phyloP scores from a whole-genome alignment of 2,888 invertebrate genomes.

The Eustalomyia histrio region DNA sequence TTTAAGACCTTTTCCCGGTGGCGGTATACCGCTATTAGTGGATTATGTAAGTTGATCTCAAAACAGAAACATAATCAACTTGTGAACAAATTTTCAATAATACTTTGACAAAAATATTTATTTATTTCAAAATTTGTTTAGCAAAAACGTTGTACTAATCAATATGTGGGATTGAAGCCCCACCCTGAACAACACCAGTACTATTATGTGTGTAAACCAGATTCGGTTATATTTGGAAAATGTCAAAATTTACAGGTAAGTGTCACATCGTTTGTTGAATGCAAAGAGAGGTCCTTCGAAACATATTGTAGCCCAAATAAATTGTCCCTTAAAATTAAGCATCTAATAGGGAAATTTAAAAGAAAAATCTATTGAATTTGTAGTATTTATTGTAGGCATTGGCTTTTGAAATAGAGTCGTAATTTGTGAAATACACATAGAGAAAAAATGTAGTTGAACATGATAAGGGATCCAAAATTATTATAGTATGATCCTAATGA shows the following conservation, averaged over 20 bases:
- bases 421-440: too few relatives aligned
- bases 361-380: too few relatives aligned
- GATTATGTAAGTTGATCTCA: conserved; percentile 73
- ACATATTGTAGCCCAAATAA: too few relatives aligned
- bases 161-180: conserved; percentile 75
- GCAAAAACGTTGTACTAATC: conserved; percentile 76
- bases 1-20: conserved; percentile 77
- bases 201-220: conserved; percentile 79
- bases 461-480: too few relatives aligned
- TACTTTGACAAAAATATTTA: too few relatives aligned
- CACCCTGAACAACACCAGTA: conserved; percentile 78
- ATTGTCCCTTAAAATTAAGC: background rate
- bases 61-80: background rate
- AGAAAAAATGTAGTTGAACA: too few relatives aligned
- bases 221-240: conserved; percentile 78
- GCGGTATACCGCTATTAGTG: conserved; percentile 76
- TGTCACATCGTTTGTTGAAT: background rate
- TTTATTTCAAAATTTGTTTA: conserved; percentile 49
- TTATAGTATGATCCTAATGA: too few relatives aligned
- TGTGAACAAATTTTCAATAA: too few relatives aligned
- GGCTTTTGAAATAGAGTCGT: too few relatives aligned
- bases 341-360: too few relatives aligned
- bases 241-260: conserved; percentile 76
- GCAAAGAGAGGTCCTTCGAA: too few relatives aligned
- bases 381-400: too few relatives aligned